Base-by-base conservation (phyloP, 2,888 invertebrate genomes). In the Noctua janthe region DNA sequence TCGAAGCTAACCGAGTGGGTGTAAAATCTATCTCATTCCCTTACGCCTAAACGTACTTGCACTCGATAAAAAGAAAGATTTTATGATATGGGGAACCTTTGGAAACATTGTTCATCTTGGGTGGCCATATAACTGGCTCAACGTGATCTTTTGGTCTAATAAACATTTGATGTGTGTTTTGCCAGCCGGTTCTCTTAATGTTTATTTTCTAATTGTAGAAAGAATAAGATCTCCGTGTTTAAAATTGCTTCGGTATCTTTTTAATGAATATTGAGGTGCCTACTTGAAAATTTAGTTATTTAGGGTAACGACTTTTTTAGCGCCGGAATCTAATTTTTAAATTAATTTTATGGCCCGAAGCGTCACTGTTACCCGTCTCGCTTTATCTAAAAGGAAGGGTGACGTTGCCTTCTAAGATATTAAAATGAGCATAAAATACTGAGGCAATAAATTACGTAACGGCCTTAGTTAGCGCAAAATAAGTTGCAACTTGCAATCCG, bases 31-130 rank as follows among this genome's bases (percentile, higher is more conserved):
- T 94, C 92, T 94, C 94, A 94, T 95, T 93, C 92, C 92, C 91
- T 93, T 93, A 92, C 91, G 91, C 89, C 90, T 92, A 92, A 93
- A 94, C 92, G 92, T 91, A 92, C 92, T 91, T 90, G 91, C 91
- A 91, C 90, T 92, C 93, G 95, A 96, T 96, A 96, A 96, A 96
- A 96, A 94, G 93, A 90, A 89, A 95, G 97, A 96, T 97, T 96
- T 97, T 97, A 96, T 93, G 96, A 96, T 97, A 96, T 92, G 91
- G 91, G 91, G 92, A 93, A 94, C 95, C 94, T 94, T 92, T 92
- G 92, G 94, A 94, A 95, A 94, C 95, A 96, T 95, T 96, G 95
- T 96, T 94, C 96, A 91, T 94, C 96, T 95, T 97, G 96, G 97
- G 96, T 97, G 96, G 97, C 91, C 96, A 92, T 92, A 91, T 91